Conservation (phyloP, 2,113 vertebrate genomes). For the Abramis brama region DNA sequence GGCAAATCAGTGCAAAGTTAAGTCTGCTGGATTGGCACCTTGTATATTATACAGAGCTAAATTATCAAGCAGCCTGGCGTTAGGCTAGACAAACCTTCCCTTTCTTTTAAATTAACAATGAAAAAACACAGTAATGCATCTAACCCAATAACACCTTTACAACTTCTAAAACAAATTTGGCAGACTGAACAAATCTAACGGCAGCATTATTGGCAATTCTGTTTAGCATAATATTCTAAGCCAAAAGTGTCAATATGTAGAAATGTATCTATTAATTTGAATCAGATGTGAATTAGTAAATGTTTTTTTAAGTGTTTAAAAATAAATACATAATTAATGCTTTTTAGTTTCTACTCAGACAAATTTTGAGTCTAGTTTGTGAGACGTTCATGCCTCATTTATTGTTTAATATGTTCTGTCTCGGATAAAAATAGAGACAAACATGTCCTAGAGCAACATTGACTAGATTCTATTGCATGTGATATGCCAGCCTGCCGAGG, state of each 20-base stretch:
- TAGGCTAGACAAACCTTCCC: not conserved
- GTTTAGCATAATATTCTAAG: conserved; percentile 1
- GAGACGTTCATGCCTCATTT: not conserved
- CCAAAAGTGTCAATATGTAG: not conserved
- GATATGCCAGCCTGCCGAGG: conserved; percentile 10
- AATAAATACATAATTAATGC: not conserved
- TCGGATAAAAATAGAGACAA: not conserved
- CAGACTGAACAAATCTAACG: not conserved
- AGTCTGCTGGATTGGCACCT: conserved; percentile 29
- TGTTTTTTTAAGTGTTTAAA: not conserved
- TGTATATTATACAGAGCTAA: not conserved
- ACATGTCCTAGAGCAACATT: not conserved
- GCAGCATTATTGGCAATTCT: not conserved
- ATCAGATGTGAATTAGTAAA: not conserved
- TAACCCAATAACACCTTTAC: not conserved
- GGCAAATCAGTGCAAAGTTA: conserved; percentile 66
- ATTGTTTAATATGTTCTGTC: not conserved
- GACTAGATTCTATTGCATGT: not conserved
- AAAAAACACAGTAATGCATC: no score
- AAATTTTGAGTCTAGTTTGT: not conserved
- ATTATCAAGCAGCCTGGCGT: not conserved
- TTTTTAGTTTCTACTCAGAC: not conserved
- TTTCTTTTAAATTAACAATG: not conserved
- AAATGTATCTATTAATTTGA: not conserved
- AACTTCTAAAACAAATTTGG: not conserved